A percentile compares a stretch with the other conserved stretches of the same genome.
Evolutionary conservation across 2,113 vertebrate genomes (phyloP).

Genomic region (Narcine bancroftii): DNA sequence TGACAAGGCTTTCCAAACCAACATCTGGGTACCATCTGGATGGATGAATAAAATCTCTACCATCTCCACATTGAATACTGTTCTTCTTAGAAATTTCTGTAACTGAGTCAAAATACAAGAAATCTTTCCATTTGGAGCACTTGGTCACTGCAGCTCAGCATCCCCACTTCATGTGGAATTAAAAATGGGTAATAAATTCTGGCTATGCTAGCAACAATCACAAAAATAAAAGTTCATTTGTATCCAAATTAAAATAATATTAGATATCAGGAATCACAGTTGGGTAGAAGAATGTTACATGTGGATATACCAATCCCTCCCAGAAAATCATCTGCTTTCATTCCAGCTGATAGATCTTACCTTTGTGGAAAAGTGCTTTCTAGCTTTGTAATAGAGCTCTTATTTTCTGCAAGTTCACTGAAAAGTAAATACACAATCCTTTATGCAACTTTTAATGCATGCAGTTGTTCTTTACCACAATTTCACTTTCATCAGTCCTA

Average conservation of each 20-base stretch:
- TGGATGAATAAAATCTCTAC: too few relatives aligned
- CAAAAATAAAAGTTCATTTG: neutral
- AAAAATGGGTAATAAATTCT: too few relatives aligned
- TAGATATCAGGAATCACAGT: neutral
- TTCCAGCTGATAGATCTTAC: constrained; percentile 44
- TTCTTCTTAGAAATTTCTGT: too few relatives aligned
- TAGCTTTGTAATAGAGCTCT: constrained; percentile 56
- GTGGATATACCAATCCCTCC: neutral
- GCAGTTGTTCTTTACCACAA: neutral
- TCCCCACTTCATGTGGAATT: too few relatives aligned
- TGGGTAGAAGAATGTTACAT: neutral
- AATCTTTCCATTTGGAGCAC: too few relatives aligned
- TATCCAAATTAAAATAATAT: neutral
- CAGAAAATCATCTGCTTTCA: neutral
- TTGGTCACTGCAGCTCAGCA: too few relatives aligned
- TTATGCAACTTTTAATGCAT: neutral
- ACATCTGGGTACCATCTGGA: too few relatives aligned
- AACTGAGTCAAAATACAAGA: too few relatives aligned
- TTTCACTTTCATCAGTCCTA: neutral
- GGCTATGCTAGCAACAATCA: too few relatives aligned
- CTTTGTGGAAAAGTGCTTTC: constrained; percentile 57
- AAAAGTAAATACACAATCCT: constrained; percentile 23
- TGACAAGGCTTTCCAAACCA: too few relatives aligned
- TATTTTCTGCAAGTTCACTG: constrained; percentile 60
- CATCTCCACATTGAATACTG: too few relatives aligned